Conservation (phyloP, 2,888 invertebrate species). For the Erebia ligea region DNA sequence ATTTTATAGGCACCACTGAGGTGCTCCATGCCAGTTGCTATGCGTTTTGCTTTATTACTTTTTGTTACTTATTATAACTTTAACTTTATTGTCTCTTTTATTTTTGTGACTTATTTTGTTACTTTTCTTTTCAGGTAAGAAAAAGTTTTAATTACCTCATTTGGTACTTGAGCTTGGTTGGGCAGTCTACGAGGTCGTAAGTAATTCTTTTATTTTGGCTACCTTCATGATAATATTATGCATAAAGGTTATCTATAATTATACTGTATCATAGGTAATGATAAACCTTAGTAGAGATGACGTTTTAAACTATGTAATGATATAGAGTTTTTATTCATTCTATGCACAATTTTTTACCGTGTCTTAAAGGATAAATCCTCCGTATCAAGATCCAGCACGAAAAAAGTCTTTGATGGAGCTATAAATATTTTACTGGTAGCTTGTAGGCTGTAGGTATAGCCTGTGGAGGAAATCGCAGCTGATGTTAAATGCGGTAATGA, state of each 20-base stretch:
- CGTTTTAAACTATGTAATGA: too few relatives aligned
- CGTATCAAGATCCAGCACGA: conserved; percentile 28
- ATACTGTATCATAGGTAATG: too few relatives aligned
- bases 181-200: background rate
- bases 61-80: too few relatives aligned
- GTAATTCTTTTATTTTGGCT: too few relatives aligned
- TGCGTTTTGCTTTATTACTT: background rate
- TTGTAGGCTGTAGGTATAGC: conserved; percentile 19
- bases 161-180: background rate
- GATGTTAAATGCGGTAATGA: conserved; percentile 42
- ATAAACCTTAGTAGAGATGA: too few relatives aligned
- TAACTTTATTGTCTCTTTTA: too few relatives aligned
- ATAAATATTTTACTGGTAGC: conserved; percentile 37
- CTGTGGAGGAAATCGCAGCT: conserved; percentile 40
- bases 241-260: too few relatives aligned
- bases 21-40: too few relatives aligned
- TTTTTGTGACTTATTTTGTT: background rate
- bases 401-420: conserved; percentile 33
- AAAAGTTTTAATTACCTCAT: background rate
- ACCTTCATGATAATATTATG: too few relatives aligned
- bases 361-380: background rate
- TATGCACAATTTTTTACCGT: background rate
- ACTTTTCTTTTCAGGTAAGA: conserved; percentile 38
- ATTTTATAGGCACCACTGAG: too few relatives aligned
- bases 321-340: background rate